Conservation (phyloP, 2,113 vertebrate species). For the Rostratula benghalensis region DNA sequence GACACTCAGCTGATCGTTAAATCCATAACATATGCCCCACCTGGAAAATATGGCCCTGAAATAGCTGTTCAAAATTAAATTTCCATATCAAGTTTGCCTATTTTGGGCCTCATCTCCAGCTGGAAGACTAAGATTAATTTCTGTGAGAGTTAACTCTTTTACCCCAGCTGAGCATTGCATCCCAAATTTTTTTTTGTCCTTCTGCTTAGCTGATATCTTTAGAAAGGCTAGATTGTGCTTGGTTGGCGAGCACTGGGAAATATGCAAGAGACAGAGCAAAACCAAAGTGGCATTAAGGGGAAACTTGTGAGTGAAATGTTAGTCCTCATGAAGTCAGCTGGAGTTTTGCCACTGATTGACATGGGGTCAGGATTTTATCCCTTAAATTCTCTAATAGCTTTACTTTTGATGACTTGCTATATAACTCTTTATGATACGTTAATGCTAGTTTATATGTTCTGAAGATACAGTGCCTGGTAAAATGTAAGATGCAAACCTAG, state of each 20-base stretch:
- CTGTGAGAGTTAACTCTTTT: slow-evolving; percentile 37
- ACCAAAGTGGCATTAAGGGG: neutral
- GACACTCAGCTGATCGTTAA: slow-evolving; percentile 35
- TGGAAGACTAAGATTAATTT: slow-evolving; percentile 41
- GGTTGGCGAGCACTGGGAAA: neutral
- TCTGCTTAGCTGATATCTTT: slow-evolving; percentile 11
- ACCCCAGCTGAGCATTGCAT: neutral
- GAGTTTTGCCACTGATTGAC: slow-evolving; percentile 19
- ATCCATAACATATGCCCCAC: slow-evolving; percentile 44
- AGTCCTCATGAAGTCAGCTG: neutral
- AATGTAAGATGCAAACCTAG: neutral
- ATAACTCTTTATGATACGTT: neutral
- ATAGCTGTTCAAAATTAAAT: slow-evolving; percentile 42
- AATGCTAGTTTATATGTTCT: neutral
- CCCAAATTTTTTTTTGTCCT: neutral
- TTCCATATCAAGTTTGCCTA: slow-evolving; percentile 20
- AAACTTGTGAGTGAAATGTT: neutral
- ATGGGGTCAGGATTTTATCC: neutral
- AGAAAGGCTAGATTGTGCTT: neutral
- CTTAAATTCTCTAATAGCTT: neutral
- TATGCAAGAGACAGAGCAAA: neutral
- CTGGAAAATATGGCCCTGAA: slow-evolving; percentile 45
- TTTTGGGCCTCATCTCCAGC: slow-evolving; percentile 22
- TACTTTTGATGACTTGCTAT: neutral
- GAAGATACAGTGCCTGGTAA: neutral